These are phyloP conservation scores for Sebastes goodei DNA, from an alignment of 2,797 vertebrate genomes.

Conservation along the genomic window DNA sequence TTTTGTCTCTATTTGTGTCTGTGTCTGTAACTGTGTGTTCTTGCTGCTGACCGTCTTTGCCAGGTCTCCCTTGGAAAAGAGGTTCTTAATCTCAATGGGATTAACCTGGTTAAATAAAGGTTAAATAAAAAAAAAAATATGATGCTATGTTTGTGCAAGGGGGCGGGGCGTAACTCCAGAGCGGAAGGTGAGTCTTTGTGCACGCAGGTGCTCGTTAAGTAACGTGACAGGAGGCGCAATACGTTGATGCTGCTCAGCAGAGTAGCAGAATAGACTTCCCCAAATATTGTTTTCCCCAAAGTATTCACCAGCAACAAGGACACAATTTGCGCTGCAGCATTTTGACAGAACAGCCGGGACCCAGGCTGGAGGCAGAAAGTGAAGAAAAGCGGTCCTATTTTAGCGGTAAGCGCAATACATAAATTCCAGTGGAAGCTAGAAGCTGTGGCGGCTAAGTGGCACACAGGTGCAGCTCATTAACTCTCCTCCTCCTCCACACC, in stretches of 20 bases:
- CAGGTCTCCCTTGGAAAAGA: too few species aligned
- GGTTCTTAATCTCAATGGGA: too few species aligned
- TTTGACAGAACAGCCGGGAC: background rate
- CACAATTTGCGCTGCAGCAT: background rate
- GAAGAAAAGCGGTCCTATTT: background rate
- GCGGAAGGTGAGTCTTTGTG: background rate
- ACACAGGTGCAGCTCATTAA: background rate
- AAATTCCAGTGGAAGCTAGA: background rate
- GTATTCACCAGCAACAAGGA: background rate
- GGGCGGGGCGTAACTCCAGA: background rate
- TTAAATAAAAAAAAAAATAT: too few species aligned
- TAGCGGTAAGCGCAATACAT: background rate
- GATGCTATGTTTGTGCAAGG: background rate
- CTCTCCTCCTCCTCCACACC: background rate
- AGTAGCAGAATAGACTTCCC: background rate
- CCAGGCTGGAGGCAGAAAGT: background rate
- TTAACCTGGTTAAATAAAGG: too few species aligned
- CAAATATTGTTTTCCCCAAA: background rate
- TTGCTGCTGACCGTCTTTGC: too few species aligned
- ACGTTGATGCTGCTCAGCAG: accelerated
- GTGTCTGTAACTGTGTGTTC: too few species aligned
- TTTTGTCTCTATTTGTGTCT: too few species aligned
- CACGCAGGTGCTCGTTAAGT: background rate
- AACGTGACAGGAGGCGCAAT: background rate
- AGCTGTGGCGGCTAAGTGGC: background rate